Base-by-base conservation (phyloP, 2,113 vertebrate species). In the Ornithorhynchus anatinus region DNA sequence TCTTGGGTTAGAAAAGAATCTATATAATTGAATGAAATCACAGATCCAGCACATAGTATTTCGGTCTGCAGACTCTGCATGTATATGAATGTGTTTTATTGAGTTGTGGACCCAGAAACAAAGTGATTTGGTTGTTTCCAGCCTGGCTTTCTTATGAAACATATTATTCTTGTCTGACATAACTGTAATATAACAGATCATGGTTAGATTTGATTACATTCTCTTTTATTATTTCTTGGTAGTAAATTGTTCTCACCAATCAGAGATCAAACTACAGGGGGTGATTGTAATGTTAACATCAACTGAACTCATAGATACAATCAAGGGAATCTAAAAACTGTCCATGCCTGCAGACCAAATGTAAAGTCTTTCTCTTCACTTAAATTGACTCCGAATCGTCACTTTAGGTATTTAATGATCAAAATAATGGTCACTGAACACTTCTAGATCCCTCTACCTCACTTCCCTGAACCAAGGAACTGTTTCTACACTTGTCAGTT, bases 81-180 rank as follows among this genome's bases (percentile, higher is more conserved):
- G 19, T 57, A 67, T 84, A 84, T 76, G 83, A 72, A 82, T 59
- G 67, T 27, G 35, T 61, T 88, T 90, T 88, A 93, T 85, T 88
- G 73, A 77, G 60, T 44, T 66, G 89, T 86, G 81, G 86, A 88
- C 91, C 85, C 77, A 43, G 64, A 70, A 45, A 84, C 45, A 38
- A 67, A 62, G 5, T 39, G 51, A 76, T 74, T 79, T 71, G 78
- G 68, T 84, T 84, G 66, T 78, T 88, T 66, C 42, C 42, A 80
- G 82, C 69, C 82, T 79, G 38, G 38, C 69, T 72, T 23, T 83
- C 89, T 91, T 91, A 92, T 92, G 84, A 93, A 90, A 87, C 68
- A 81, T 79, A 89, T 91, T 88, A 88, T 62, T 86, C 87, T 92
- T 89, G 89, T 58, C 57, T 84, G 87, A 85, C 91, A 88, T 77